Evolutionary conservation across 2,113 vertebrate genomes (phyloP).

Genomic region (Corythornis vintsioides): DNA sequence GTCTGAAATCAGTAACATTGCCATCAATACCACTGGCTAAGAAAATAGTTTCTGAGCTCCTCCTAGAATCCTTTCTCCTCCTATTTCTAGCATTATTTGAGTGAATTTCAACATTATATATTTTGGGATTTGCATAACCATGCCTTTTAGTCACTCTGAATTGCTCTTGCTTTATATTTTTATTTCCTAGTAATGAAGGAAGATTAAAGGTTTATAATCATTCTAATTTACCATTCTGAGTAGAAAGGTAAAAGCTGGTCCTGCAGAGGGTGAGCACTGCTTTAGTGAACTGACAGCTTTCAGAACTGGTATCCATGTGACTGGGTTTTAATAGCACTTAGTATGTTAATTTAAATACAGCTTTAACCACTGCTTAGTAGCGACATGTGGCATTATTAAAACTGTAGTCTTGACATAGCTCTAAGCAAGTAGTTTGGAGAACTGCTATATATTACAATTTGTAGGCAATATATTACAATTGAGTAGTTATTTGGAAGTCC

Average conservation of each 20-base stretch:
- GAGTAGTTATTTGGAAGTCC: not conserved
- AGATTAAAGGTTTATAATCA: slow-evolving; percentile 60
- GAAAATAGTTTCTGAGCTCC: not conserved
- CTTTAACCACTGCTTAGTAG: slow-evolving; percentile 58
- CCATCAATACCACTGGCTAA: not conserved
- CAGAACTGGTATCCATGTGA: not conserved
- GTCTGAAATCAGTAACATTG: not conserved
- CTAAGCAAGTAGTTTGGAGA: slow-evolving; percentile 9
- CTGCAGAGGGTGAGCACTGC: not conserved
- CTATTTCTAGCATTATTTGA: not conserved
- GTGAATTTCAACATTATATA: slow-evolving; percentile 10
- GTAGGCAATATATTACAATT: not conserved
- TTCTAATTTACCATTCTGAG: slow-evolving; percentile 49
- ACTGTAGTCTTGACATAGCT: slow-evolving; percentile 21
- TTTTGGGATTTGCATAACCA: slow-evolving; percentile 41
- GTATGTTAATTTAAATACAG: not conserved
- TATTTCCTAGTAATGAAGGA: slow-evolving; percentile 54
- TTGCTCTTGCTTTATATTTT: slow-evolving; percentile 50
- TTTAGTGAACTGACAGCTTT: not conserved
- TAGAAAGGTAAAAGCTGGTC: slow-evolving; percentile 21
- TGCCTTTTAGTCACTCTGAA: slow-evolving; percentile 49
- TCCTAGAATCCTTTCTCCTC: slow-evolving; percentile 2
- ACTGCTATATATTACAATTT: slow-evolving; percentile 32
- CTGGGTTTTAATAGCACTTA: slow-evolving; percentile 43
- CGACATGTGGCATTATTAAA: slow-evolving; percentile 52